phyloP scores from a whole-genome alignment of 2,888 invertebrate species.

The Pocota personata region DNA sequence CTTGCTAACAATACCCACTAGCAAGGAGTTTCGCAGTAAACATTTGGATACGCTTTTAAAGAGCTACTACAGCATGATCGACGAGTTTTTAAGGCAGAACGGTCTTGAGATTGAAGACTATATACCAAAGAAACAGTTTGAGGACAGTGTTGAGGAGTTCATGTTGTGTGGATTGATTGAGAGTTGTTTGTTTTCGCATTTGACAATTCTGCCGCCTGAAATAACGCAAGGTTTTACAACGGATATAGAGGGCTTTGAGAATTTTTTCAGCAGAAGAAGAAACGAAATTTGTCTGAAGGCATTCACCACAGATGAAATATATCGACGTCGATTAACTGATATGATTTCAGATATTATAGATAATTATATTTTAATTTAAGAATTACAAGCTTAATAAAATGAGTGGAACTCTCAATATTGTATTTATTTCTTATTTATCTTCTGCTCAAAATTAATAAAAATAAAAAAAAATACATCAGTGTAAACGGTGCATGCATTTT shows the following conservation, averaged over 20 bases:
- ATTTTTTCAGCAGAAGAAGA: conserved; percentile 84
- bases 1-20: conserved; percentile 83
- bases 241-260: conserved; percentile 84
- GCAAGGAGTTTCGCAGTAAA: conserved; percentile 81
- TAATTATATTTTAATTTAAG: conserved; percentile 78
- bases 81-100: conserved; percentile 81
- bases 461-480: too few species aligned
- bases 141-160: conserved; percentile 82
- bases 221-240: conserved; percentile 83
- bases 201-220: conserved; percentile 84
- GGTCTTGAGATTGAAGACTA: conserved; percentile 82
- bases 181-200: conserved; percentile 84
- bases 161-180: conserved; percentile 85
- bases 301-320: conserved; percentile 83
- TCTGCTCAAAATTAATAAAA: too few species aligned
- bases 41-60: conserved; percentile 83
- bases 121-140: conserved; percentile 83
- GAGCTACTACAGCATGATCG: conserved; percentile 85
- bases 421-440: too few species aligned
- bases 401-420: too few species aligned
- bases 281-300: conserved; percentile 84
- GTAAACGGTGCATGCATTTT: too few species aligned
- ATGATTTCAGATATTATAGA: conserved; percentile 85
- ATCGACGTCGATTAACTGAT: conserved; percentile 83
- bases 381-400: too few species aligned